Evolutionary conservation across 2,888 invertebrate genomes (phyloP).

Genomic region (Orthosia cruda): DNA sequence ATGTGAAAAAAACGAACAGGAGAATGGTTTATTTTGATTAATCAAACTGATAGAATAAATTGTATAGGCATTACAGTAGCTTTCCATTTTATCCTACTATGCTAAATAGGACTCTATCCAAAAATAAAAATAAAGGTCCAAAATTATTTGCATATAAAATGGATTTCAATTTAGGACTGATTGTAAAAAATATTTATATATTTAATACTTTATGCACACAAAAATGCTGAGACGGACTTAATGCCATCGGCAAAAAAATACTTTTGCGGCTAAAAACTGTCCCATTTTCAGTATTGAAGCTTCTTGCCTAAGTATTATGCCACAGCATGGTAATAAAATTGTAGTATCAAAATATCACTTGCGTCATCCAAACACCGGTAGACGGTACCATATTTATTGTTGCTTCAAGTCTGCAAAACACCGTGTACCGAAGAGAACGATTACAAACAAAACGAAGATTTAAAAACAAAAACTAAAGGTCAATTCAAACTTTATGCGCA

Average conservation of each 20-base stretch:
- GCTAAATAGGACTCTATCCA: conserved; percentile 1
- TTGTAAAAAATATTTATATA: too few relatives aligned
- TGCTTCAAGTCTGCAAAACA: background rate
- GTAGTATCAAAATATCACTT: background rate
- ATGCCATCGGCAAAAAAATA: too few relatives aligned
- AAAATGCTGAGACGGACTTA: too few relatives aligned
- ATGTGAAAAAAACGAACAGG: background rate
- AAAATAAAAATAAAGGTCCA: conserved; percentile 2
- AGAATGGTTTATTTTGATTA: conserved; percentile 4
- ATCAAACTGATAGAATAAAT: conserved; percentile 37
- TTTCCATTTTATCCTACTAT: conserved; percentile 21
- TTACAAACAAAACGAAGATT: too few relatives aligned
- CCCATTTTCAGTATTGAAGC: too few relatives aligned
- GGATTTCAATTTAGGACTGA: background rate
- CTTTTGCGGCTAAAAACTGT: too few relatives aligned
- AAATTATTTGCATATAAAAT: conserved; percentile 30
- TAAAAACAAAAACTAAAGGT: too few relatives aligned
- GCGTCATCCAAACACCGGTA: background rate
- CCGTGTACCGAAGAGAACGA: too few relatives aligned
- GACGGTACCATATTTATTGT: background rate
- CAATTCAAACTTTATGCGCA: too few relatives aligned
- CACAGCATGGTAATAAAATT: too few relatives aligned
- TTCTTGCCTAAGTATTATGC: too few relatives aligned
- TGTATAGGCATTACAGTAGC: conserved; percentile 7
- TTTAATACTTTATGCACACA: too few relatives aligned